Base-by-base conservation (phyloP, 2,797 vertebrate genomes). In the Forpus xanthops region DNA sequence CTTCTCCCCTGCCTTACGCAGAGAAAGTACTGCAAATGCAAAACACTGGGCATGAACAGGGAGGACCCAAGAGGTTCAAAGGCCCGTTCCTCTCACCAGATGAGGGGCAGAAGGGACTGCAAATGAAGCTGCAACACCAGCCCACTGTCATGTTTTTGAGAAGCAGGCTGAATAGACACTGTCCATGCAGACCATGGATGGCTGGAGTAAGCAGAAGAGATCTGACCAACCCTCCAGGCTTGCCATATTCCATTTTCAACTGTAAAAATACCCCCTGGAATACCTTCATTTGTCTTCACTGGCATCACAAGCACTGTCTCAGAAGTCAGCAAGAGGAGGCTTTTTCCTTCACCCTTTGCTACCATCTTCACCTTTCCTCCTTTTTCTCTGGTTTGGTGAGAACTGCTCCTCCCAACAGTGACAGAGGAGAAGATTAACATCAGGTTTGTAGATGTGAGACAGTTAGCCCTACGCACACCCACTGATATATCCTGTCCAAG, bases 171-270 rank as follows among this genome's bases (percentile, higher is more conserved):
- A 80, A 47, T 31, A 70, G 30, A 61, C 12, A 28, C 28, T 20
- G 31, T 49, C 37, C 2, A 1, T 0, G 0, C 25, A 83, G 24
- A 50, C 6, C 0, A 1, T 4, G 16, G 25, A 44, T 30, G 11
- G 27, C 56, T 71, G 23, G 10, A 15, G 35, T 15, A 10, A 65
- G 25, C 7, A 84, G 47, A 74, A 58, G 9, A 84, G 44, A 72
- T 8, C 1, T 4, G 37, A 86, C 44, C 53, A 89, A 90, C 9
- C 47, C 41, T 60, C 50, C 5, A 47, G 19, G 21, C 42, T 56
- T 44, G 19, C 31, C 56, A 73, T 74, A 92, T 60, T 67, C 8
- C 17, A 30, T 65, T 90, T 93, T 58, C 23, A 28, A 27, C 56
- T 73, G 50, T 50, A 31, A 86, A 88, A 76, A 64, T 27, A 70